phyloP scores from a whole-genome alignment of 1,140 invertebrate genomes.

The Calephelis nemesis region DNA sequence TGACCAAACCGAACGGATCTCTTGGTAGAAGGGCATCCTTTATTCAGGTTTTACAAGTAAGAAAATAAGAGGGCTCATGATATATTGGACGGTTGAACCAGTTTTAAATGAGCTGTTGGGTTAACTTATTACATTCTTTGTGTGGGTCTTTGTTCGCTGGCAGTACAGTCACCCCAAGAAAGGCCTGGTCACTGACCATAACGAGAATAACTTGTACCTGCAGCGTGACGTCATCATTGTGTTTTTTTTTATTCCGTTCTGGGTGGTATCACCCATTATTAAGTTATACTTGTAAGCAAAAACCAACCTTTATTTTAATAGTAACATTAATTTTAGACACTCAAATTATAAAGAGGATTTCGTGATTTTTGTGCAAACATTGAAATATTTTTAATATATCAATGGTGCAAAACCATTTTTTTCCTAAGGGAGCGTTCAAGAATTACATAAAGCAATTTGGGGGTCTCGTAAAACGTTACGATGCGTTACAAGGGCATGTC shows the following conservation, averaged over 20 bases:
- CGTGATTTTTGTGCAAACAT: no score
- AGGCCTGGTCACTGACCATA: conserved; percentile 75
- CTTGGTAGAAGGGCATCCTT: conserved; percentile 51
- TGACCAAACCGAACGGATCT: conserved; percentile 46
- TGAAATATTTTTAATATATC: no score
- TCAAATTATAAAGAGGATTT: no score
- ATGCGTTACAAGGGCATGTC: no score
- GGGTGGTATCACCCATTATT: conserved; percentile 9
- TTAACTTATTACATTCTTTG: conserved; percentile 40
- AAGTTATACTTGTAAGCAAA: not conserved
- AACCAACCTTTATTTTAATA: not conserved
- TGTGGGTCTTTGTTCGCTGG: conserved; percentile 50
- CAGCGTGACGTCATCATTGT: conserved; percentile 54
- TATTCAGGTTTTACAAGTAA: conserved; percentile 46
- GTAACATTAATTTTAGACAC: no score
- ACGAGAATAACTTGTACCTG: conserved; percentile 67
- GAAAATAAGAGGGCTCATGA: conserved; percentile 39
- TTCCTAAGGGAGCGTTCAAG: no score
- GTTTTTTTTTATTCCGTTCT: conserved; percentile 17
- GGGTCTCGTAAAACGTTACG: no score
- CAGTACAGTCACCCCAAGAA: conserved; percentile 70
- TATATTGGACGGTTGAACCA: conserved; percentile 44
- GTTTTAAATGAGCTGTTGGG: conserved; percentile 41
- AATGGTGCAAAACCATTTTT: no score
- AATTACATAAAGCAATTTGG: no score